Conservation (phyloP, 2,113 vertebrate genomes). For the Poicephalus gulielmi region DNA sequence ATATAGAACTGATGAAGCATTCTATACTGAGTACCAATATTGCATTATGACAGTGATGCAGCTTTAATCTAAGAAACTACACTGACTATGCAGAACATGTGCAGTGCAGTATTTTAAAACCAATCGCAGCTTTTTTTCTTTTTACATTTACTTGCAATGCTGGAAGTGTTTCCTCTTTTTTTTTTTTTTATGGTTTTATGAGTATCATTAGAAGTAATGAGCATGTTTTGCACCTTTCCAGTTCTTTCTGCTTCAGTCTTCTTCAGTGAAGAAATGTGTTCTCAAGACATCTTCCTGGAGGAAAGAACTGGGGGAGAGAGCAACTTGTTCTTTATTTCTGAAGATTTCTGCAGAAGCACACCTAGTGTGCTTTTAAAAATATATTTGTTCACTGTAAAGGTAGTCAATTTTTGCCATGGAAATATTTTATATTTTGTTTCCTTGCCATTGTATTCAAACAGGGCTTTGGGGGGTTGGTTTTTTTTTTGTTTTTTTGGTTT, state of each 20-base stretch:
- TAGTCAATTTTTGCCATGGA: not conserved
- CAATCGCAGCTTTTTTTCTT: not conserved
- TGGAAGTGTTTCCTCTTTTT: not conserved
- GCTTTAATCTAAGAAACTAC: not conserved
- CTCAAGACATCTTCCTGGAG: not conserved
- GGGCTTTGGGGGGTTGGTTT: fast-evolving
- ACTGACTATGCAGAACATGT: not conserved
- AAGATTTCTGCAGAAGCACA: not conserved
- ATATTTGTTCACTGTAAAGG: not conserved
- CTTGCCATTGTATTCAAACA: not conserved
- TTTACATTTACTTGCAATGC: not conserved
- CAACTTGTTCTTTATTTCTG: not conserved
- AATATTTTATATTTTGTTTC: not conserved
- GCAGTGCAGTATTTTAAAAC: not conserved
- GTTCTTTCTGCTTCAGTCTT: not conserved
- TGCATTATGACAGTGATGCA: not conserved
- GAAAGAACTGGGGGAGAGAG: not conserved
- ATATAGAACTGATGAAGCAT: not conserved
- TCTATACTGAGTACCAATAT: not conserved
- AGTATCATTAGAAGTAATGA: not conserved
- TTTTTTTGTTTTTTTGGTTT: too few species aligned
- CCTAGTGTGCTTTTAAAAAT: not conserved
- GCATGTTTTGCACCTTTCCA: not conserved
- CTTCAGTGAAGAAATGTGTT: not conserved
- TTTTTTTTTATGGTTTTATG: not conserved